A percentile compares a stretch with the other conserved stretches of the same genome.
phyloP scores from a whole-genome alignment of 2,113 vertebrate genomes.

The Actenoides lindsayi region DNA sequence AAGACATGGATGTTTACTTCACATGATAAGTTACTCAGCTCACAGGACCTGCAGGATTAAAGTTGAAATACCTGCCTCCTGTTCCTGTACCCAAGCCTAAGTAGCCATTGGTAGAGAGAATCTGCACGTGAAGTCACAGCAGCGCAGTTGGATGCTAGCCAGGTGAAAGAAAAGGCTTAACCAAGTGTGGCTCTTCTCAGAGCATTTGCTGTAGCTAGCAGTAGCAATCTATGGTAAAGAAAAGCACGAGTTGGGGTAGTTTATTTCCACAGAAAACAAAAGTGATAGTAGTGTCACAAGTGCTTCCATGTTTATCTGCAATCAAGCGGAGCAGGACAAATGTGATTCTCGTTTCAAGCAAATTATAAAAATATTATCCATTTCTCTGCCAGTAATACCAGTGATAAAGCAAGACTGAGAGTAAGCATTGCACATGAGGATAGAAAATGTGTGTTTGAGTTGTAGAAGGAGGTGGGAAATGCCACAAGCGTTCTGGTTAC shows the following conservation, averaged over 20 bases:
- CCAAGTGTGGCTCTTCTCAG: not conserved
- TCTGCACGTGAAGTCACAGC: not conserved
- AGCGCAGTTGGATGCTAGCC: not conserved
- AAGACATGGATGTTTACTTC: not conserved
- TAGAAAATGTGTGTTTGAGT: not conserved
- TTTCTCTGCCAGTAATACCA: slow-evolving; percentile 10
- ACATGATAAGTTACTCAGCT: not conserved
- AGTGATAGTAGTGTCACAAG: not conserved
- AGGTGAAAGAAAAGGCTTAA: not conserved
- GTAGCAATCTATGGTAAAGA: not conserved
- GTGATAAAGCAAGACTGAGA: not conserved
- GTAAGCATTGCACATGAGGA: not conserved
- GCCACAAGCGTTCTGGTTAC: not conserved
- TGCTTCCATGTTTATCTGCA: not conserved
- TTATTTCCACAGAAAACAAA: not conserved
- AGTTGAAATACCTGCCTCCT: not conserved
- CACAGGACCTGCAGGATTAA: not conserved
- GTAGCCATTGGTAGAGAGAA: not conserved
- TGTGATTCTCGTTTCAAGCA: not conserved
- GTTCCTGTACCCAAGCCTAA: not conserved
- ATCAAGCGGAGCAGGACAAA: not conserved
- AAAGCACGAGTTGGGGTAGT: not conserved
- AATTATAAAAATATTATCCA: not conserved
- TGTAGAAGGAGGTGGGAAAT: not conserved
- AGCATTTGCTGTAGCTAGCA: not conserved